A percentile compares a stretch with the other conserved stretches of the same genome.
Conservation (phyloP, 92 coral and sea anemone species). For the Diadumene lineata region DNA sequence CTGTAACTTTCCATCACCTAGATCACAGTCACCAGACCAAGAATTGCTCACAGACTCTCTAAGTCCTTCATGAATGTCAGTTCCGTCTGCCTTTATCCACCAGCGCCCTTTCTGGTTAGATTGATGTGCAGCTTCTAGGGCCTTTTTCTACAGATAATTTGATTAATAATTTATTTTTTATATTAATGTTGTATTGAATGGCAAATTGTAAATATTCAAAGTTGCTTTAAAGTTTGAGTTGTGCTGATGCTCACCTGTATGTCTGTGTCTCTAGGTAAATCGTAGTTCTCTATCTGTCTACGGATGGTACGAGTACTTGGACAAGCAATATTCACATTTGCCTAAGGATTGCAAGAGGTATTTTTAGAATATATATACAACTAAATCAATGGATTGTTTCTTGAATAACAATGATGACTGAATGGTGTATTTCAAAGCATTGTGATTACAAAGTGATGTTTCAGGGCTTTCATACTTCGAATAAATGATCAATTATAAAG, state of each 20-base stretch:
- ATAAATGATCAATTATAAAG: too few relatives aligned
- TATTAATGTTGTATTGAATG: neutral
- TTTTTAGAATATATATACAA: neutral
- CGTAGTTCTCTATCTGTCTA: conserved; percentile 2
- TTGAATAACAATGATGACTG: neutral
- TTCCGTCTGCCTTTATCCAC: conserved; percentile 35
- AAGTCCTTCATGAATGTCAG: conserved; percentile 17
- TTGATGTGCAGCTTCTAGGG: neutral
- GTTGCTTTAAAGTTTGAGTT: too few relatives aligned
- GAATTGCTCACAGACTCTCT: conserved; percentile 16
- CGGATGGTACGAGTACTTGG: conserved; percentile 3
- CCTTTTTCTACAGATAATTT: neutral
- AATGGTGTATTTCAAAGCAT: neutral
- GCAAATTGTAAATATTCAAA: neutral
- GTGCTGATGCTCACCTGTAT: conserved; percentile 7
- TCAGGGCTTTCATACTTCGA: too few relatives aligned
- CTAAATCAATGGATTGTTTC: too few relatives aligned
- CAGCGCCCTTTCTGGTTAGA: conserved; percentile 12
- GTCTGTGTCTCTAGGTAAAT: conserved; percentile 16
- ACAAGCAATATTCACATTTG: conserved; percentile 10
- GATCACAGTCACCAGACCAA: conserved; percentile 36
- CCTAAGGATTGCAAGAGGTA: too few relatives aligned
- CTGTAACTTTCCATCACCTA: conserved; percentile 15
- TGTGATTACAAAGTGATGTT: neutral
- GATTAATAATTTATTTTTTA: neutral